Evolutionary conservation across 2,888 invertebrate species (phyloP), one percentile per base, ranked within the genome.

Genomic region (Aphidoletes aphidimyza): DNA sequence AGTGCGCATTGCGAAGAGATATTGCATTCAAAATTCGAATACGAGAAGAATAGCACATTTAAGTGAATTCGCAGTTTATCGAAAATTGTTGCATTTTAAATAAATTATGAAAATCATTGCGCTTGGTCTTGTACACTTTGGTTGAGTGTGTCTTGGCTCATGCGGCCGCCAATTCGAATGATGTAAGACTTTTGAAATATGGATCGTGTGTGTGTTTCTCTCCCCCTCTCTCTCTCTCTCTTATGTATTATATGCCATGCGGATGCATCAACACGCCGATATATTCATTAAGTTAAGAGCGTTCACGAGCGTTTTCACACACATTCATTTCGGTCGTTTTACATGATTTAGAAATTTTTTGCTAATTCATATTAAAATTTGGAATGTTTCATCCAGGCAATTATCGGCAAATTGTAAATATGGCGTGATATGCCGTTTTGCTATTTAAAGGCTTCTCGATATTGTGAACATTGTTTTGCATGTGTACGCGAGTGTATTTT

Each of bases 41-140:
- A 69, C 34, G 69, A n/a, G n/a, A 69, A 69, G 69, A 69, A 69
- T 69, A 69, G 69, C 69, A 69, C 17, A 34, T 34, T 69, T 69
- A 69, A 69, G 69, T 69, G 69, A 69, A 30, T 69, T 69, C 69
- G 14, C 69, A 69, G 69, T 69, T 69, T 69, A 69, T 69, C 69
- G 69, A 69, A 69, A 69, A 69, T 69, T 69, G 69, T 69, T 69
- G 69, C 69, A 69, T 69, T 69, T 69, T 69, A 69, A 69, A 69
- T 69, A 69, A 69, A 69, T 69, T 69, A 69, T 69, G 69, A 69
- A 69, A 69, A 69, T 69, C 69, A 69, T 69, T 30, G n/a, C 34
- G 30, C 42, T 9, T 6, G 5, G 22, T 69, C 54, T 2, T 26
- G 22, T n/a, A 26, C 14, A 30, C 22, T 14, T 42, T 30, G 34